phyloP scores from a whole-genome alignment of 2,888 invertebrate genomes.

The Phortica okadai region DNA sequence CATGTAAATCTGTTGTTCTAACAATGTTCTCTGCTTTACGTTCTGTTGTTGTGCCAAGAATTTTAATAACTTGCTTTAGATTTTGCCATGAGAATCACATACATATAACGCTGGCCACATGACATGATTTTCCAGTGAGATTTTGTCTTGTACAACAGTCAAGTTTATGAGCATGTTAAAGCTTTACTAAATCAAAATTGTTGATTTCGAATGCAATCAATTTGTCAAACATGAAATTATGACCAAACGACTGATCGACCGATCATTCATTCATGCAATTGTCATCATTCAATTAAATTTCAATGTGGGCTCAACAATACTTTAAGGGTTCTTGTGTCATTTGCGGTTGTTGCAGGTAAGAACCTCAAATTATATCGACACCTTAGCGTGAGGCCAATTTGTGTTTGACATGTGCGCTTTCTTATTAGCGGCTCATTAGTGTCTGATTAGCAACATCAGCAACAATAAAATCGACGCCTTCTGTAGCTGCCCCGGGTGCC shows the following conservation, averaged over 20 bases:
- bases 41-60: constrained; percentile 60
- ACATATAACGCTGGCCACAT: no score
- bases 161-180: background rate
- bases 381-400: constrained; percentile 8
- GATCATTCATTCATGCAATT: background rate
- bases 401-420: constrained; percentile 7
- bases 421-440: constrained; percentile 33
- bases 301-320: background rate
- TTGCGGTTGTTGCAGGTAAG: background rate
- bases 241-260: background rate
- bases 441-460: constrained; percentile 6
- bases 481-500: background rate
- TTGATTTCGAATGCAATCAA: background rate
- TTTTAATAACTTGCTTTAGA: constrained; percentile 61
- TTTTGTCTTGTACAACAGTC: background rate
- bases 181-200: background rate
- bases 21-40: constrained; percentile 25
- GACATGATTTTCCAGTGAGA: background rate
- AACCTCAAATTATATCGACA: constrained; percentile 18
- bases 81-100: background rate
- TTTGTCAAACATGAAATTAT: background rate
- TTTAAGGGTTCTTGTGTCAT: background rate
- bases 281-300: background rate
- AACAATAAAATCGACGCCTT: background rate
- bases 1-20: constrained; percentile 67